Percentiles rank a stretch among this genome's conserved stretches.
These are phyloP conservation scores for Pitangus sulphuratus DNA, from an alignment of 2,797 vertebrate genomes.

Conservation along the genomic window DNA sequence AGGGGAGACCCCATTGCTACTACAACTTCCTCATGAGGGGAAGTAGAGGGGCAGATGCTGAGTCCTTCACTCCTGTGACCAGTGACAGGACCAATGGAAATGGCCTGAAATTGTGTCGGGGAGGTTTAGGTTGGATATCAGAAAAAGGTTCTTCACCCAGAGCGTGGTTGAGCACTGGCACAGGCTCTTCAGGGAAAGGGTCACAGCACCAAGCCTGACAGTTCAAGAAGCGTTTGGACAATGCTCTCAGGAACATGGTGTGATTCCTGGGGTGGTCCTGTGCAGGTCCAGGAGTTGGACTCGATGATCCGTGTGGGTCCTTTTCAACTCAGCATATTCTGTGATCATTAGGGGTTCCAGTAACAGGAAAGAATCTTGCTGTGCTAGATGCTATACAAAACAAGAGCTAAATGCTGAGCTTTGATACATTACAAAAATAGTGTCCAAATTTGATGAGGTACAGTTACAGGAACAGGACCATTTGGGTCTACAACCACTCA, in stretches of 20 bases:
- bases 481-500: neutral
- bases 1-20: accelerated
- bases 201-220: neutral
- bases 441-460: neutral
- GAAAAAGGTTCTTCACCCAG: accelerated
- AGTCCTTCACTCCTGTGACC: neutral
- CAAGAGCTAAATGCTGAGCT: neutral
- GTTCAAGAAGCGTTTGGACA: neutral
- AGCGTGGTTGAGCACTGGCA: accelerated
- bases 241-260: accelerated
- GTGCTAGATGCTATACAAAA: neutral
- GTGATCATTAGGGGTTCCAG: neutral
- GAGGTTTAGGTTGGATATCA: accelerated
- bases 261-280: neutral
- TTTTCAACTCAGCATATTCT: neutral
- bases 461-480: neutral
- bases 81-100: accelerated
- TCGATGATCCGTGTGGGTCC: neutral
- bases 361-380: neutral
- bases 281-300: accelerated
- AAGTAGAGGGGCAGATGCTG: neutral
- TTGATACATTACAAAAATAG: neutral
- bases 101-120: neutral
- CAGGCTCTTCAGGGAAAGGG: neutral
- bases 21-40: accelerated